A percentile compares a stretch with the other conserved stretches of the same genome.
These are phyloP conservation scores for Lithosia quadra DNA, from an alignment of 2,888 invertebrate species.

Conservation along the genomic window DNA sequence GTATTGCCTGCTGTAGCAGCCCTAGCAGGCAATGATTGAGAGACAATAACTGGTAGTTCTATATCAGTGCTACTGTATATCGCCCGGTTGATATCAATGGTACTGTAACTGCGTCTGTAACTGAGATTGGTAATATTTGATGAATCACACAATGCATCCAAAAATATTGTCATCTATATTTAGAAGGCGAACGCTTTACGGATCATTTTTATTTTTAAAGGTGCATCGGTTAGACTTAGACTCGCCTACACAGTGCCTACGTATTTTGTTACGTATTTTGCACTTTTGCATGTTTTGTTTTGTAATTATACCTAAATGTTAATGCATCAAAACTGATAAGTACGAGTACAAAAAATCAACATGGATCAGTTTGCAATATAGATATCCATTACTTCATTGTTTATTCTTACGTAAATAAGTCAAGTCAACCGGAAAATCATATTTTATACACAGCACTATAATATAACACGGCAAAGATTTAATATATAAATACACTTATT, in stretches of 20 bases:
- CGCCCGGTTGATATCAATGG: conserved; percentile 56
- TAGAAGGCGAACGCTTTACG: conserved; percentile 30
- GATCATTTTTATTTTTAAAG: conserved; percentile 34
- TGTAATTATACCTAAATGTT: not conserved
- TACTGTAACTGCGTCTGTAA: conserved; percentile 62
- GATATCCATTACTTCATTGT: conserved; percentile 14
- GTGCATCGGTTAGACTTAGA: conserved; percentile 10
- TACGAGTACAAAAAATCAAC: not conserved
- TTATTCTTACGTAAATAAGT: conserved; percentile 13
- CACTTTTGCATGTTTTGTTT: conserved; percentile 12
- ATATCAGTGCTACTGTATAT: conserved; percentile 48
- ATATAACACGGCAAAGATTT: not conserved
- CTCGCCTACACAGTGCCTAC: conserved; percentile 16
- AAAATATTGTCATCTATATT: conserved; percentile 36
- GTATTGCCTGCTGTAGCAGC: conserved; percentile 22
- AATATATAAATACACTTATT: not conserved
- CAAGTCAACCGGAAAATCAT: conserved; percentile 28
- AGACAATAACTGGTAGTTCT: conserved; percentile 60
- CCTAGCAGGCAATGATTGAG: conserved; percentile 52
- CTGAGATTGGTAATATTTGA: conserved; percentile 55
- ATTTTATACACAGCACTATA: conserved; percentile 15
- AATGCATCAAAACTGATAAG: not conserved
- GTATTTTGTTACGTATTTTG: conserved; percentile 18
- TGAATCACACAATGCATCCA: conserved; percentile 52
- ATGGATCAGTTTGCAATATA: conserved; percentile 5